Percentiles rank a stretch among this genome's conserved stretches.
Conservation (phyloP, 92 coral and sea anemone genomes). For the Zoanthus gigantus region DNA sequence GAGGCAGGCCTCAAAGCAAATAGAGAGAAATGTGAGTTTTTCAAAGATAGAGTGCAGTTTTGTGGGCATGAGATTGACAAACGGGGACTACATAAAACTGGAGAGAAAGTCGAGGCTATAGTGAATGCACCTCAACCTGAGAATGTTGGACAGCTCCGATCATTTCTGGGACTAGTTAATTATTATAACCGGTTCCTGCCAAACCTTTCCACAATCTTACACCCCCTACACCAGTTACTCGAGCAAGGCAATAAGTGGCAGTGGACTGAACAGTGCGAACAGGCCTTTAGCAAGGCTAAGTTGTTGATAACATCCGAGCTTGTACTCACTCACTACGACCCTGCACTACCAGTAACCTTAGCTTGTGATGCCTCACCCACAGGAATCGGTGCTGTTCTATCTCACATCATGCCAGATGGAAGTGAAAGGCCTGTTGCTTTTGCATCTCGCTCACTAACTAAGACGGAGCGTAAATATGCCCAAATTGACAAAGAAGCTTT, state of each 20-base stretch:
- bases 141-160: not conserved
- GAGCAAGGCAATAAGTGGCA: too few relatives aligned
- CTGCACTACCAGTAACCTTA: not conserved
- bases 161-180: not conserved
- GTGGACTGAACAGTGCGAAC: not conserved
- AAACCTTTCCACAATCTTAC: not conserved
- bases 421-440: too few relatives aligned
- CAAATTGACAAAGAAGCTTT: too few relatives aligned
- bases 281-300: too few relatives aligned
- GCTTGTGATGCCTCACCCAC: too few relatives aligned
- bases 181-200: not conserved
- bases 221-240: not conserved
- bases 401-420: too few relatives aligned
- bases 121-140: not conserved
- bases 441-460: too few relatives aligned
- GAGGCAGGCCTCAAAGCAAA: conserved; percentile 65
- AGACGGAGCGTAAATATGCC: too few relatives aligned
- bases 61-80: conserved; percentile 38
- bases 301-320: too few relatives aligned
- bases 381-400: too few relatives aligned
- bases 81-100: not conserved
- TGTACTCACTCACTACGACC: not conserved
- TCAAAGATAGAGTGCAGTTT: conserved; percentile 52
- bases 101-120: not conserved
- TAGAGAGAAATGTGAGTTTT: conserved; percentile 60